Base-by-base conservation (phyloP, 1,140 invertebrate genomes). In the Metopolophium dirhodum region DNA sequence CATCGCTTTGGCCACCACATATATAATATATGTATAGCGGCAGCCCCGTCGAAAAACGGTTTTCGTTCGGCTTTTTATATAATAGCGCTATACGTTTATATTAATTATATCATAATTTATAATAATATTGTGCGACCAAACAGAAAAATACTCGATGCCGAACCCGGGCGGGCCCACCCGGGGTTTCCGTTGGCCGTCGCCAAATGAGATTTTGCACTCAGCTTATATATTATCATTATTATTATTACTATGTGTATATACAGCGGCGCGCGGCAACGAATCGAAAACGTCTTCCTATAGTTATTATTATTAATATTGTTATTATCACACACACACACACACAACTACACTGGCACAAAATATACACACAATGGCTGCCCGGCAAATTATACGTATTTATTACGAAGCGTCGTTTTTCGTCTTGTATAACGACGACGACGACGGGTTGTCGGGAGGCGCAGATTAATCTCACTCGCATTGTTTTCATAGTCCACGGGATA, bases 391-490 rank as follows among this genome's bases (percentile, higher is more conserved):
- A 77, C 61, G 61, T 77, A 77, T 77, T 77, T 77, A 77, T 85
- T 41, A 45, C 22, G 37, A 6, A 83, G 9, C 23, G n/a, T 41
- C 37, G 22, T 41, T 85, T 41, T 41, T 45, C 37, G 35, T 41
- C 22, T 85, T 9, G 7, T 85, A 85, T 2, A 2, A 85, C 41
- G 83, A 87, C 86, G 41, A 85, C 41, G 83, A 87, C 86, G 86
- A 87, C 86, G 45, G 47, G 30, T 87, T 49, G 37, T 47, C 41
- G 47, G 83, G n/a, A 35, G 41, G 83, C 0, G 20, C 41, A n/a
- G 14, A 87, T 49, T 30, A n/a, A 87, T 87, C 85, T 87, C 26
- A 47, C 85, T 87, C 11, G 85, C 85, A 49, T 87, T n/a, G 86
- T 49, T 87, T 87, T 87, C 45, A 49, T 87, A 87, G 30, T 49